Base-by-base conservation (phyloP, 37 sponge, comb jelly and placozoan species). In the Ianthella basta region DNA sequence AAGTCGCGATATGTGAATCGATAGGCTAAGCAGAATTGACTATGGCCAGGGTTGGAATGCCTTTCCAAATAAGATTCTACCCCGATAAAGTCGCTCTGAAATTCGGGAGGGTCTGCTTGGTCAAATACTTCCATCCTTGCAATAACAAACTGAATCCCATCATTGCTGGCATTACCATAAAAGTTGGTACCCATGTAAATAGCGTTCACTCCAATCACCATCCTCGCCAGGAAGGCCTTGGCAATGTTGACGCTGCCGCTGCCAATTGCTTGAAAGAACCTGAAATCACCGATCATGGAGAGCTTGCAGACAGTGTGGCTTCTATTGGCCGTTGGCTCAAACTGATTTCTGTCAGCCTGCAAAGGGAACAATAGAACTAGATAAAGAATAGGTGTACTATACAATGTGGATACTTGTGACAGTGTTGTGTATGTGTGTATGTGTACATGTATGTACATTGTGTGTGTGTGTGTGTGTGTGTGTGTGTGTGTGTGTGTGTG, bases 1-100 rank as follows among this genome's bases (percentile, higher is more conserved):
- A 97, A 97, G 53, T 97, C 96, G 0, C 98, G 89, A 84, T 89
- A 59, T 6, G 98, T 95, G 89, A 97, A 97, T 1, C 87, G 87
- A 72, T 90, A 92, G 16, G 88, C 83, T 21, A 93, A 88, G 85
- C 96, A 97, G 80, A 82, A 95, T 13, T 82, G 84, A 13, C 64
- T 44, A 72, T 80, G 90, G 63, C 92, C 78, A 18, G 63, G 74
- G 3, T 37, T 55, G 15, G 95, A 92, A 63, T 92, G 91, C 25
- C 55, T 39, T 39, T 95, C 81, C 6, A 97, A 88, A 65, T 89
- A 97, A 8, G 88, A 69, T 32, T 92, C 79, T 16, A 97, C 97
- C 18, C 91, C 97, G 15, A 97, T 73, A 32, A 87, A 87, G 13
- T 35, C 15, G 27, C 72, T 77, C 36, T 56, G 72, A 55, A 87